phyloP scores from a whole-genome alignment of 1,140 invertebrate species.

The Zaprionus ornatus region DNA sequence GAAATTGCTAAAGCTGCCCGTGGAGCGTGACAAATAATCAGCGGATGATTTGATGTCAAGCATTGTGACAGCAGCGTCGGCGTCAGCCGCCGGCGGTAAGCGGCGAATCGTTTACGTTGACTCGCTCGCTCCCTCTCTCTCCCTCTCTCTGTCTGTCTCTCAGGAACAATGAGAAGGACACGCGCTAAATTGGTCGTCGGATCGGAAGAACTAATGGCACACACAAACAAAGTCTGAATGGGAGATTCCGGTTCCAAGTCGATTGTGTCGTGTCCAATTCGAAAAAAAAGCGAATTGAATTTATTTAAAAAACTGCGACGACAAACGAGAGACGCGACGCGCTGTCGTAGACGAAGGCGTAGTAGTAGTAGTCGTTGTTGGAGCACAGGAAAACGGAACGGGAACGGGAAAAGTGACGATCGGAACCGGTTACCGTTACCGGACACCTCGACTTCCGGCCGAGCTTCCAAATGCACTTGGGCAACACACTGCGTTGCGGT shows the following conservation, averaged over 20 bases:
- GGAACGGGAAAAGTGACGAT: constrained; percentile 84
- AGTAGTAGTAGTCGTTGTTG: constrained; percentile 23
- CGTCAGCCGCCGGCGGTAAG: constrained; percentile 54
- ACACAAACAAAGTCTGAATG: constrained; percentile 13
- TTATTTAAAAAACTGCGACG: constrained; percentile 62
- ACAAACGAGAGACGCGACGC: constrained; percentile 16
- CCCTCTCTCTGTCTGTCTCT: background rate
- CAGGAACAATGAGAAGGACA: constrained; percentile 21
- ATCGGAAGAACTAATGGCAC: constrained; percentile 76
- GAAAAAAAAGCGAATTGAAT: constrained; percentile 56
- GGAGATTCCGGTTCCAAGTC: constrained; percentile 39
- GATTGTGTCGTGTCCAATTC: constrained; percentile 21
- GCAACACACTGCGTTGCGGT: constrained; percentile 25
- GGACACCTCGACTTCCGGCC: constrained; percentile 84
- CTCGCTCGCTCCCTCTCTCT: background rate
- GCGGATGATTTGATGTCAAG: constrained; percentile 89
- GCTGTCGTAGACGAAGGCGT: constrained; percentile 23
- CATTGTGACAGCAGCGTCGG: constrained; percentile 84
- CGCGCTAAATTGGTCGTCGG: constrained; percentile 65
- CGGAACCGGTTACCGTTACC: constrained; percentile 84
- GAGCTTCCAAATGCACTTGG: constrained; percentile 80
- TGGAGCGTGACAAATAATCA: constrained; percentile 88
- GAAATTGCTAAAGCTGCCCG: constrained; percentile 89
- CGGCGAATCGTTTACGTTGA: no score
- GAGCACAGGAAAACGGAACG: constrained; percentile 68